phyloP scores from a whole-genome alignment of 2,888 invertebrate species.

The Acanthococcus lagerstroemiae region DNA sequence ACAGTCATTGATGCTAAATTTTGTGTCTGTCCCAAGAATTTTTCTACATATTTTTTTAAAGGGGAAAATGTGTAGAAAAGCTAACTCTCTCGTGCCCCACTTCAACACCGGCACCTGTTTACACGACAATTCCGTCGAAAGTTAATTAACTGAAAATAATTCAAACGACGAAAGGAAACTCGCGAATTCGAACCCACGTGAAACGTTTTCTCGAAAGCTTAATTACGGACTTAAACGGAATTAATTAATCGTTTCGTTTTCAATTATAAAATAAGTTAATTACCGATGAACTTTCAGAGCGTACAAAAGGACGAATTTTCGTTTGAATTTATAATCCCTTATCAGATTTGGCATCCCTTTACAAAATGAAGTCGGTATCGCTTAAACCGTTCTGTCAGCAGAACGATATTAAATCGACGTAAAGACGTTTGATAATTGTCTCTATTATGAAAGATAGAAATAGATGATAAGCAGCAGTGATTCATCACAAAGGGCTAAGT shows the following conservation, averaged over 20 bases:
- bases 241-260: constrained; percentile 7
- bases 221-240: background rate
- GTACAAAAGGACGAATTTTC: background rate
- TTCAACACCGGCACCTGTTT: too few species aligned
- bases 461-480: background rate
- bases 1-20: too few species aligned
- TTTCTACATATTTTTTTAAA: too few species aligned
- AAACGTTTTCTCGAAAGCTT: background rate
- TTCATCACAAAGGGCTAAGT: constrained; percentile 2
- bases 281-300: background rate
- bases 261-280: constrained; percentile 4
- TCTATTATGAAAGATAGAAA: constrained; percentile 3
- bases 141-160: too few species aligned
- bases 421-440: constrained; percentile 9
- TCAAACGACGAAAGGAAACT: too few species aligned
- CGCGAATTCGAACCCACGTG: too few species aligned
- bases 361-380: background rate
- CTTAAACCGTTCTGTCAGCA: constrained; percentile 4
- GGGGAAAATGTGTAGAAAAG: too few species aligned
- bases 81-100: too few species aligned
- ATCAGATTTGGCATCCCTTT: constrained; percentile 11
- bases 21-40: too few species aligned
- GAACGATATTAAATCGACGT: background rate
- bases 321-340: background rate
- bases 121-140: too few species aligned